phyloP scores from a whole-genome alignment of 2,888 invertebrate genomes.

The Euzophera pinguis region DNA sequence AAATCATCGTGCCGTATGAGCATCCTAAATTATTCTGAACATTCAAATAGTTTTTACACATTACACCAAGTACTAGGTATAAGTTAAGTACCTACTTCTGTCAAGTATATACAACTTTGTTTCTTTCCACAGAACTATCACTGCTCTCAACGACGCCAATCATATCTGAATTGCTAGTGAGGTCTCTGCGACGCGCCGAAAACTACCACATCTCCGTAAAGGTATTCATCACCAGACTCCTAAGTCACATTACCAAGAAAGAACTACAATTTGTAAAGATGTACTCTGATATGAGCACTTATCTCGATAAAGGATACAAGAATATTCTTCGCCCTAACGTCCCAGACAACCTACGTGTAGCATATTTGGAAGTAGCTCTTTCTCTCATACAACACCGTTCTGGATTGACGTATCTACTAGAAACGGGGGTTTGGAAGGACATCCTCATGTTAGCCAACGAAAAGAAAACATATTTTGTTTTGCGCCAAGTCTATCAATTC shows the following conservation, averaged over 20 bases:
- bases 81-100: too few relatives aligned
- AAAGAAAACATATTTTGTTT: conserved; percentile 85
- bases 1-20: too few relatives aligned
- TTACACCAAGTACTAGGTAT: too few relatives aligned
- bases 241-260: conserved; percentile 78
- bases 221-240: conserved; percentile 82
- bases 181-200: conserved; percentile 40
- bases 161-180: conserved; percentile 45
- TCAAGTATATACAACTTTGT: background rate
- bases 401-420: conserved; percentile 83
- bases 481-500: conserved; percentile 83
- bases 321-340: conserved; percentile 52
- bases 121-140: conserved; percentile 43
- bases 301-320: conserved; percentile 41
- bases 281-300: conserved; percentile 51
- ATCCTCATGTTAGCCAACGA: conserved; percentile 82
- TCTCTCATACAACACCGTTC: conserved; percentile 81
- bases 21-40: too few relatives aligned
- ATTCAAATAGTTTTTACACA: too few relatives aligned
- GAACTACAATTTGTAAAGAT: conserved; percentile 82
- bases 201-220: conserved; percentile 53
- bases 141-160: conserved; percentile 41
- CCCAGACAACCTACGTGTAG: conserved; percentile 83
- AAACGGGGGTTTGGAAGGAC: conserved; percentile 82
- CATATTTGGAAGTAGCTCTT: conserved; percentile 82